These are phyloP conservation scores for Rhipidura dahli DNA, from an alignment of 2,113 vertebrate genomes.

Conservation along the genomic window DNA sequence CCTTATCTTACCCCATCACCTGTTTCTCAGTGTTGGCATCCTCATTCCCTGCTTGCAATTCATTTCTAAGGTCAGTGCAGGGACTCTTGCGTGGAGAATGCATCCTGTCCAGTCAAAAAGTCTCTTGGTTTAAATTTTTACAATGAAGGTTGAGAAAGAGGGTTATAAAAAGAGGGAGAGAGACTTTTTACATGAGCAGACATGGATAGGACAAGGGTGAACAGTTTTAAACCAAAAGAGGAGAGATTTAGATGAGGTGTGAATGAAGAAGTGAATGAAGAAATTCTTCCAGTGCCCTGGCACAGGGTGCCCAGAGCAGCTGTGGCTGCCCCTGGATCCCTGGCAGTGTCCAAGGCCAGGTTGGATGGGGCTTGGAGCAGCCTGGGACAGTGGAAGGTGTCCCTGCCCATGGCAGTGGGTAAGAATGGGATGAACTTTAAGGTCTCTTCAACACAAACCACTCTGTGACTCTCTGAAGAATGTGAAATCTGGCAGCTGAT, in stretches of 20 bases:
- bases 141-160: background rate
- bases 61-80: background rate
- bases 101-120: background rate
- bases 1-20: background rate
- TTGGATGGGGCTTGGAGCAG: fast-evolving
- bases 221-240: background rate
- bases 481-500: background rate
- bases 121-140: background rate
- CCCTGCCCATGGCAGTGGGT: background rate
- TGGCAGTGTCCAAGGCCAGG: background rate
- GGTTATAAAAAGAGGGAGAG: background rate
- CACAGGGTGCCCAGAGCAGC: background rate
- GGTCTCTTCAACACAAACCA: background rate
- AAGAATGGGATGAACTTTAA: background rate
- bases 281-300: background rate
- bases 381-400: background rate
- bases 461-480: background rate
- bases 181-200: background rate
- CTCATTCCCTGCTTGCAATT: background rate
- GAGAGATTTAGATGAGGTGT: background rate
- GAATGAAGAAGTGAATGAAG: background rate
- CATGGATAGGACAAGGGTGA: background rate
- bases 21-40: background rate
- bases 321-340: background rate
- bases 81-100: background rate